These are phyloP conservation scores for Lysandra bellargus DNA, from an alignment of 2,888 invertebrate species.

Conservation along the genomic window DNA sequence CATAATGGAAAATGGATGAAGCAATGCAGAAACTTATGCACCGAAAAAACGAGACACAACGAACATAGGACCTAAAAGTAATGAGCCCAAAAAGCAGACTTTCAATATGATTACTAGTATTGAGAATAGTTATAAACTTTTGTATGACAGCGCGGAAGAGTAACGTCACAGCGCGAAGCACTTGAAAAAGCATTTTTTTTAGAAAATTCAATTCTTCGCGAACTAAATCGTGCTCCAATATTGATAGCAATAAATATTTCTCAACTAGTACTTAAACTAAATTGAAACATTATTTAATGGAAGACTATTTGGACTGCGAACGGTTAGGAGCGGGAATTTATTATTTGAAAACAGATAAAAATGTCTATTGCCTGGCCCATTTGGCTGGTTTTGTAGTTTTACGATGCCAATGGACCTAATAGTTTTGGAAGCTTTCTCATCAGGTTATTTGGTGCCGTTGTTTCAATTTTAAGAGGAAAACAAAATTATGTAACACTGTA, in stretches of 20 bases:
- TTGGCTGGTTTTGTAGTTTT: conserved; percentile 20
- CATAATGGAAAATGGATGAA: too few relatives aligned
- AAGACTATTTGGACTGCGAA: conserved; percentile 16
- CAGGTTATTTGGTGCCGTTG: neutral
- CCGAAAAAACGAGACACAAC: too few relatives aligned
- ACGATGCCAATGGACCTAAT: conserved; percentile 24
- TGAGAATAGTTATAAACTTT: too few relatives aligned
- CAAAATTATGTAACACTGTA: neutral
- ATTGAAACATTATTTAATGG: conserved; percentile 7
- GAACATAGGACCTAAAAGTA: too few relatives aligned
- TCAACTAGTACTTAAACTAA: neutral
- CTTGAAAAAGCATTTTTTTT: neutral
- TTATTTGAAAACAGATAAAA: neutral
- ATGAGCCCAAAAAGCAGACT: too few relatives aligned
- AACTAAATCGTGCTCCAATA: neutral
- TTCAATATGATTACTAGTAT: too few relatives aligned
- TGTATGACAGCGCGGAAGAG: too few relatives aligned
- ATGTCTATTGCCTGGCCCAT: conserved; percentile 17
- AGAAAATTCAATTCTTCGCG: neutral
- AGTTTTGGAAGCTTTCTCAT: conserved; percentile 10
- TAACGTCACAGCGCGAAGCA: neutral
- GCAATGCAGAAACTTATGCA: too few relatives aligned
- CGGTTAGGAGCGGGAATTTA: neutral
- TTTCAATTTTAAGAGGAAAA: neutral
- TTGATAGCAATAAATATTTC: conserved; percentile 7